Conservation (phyloP, 2,113 vertebrate genomes). For the Thomomys bottae region DNA sequence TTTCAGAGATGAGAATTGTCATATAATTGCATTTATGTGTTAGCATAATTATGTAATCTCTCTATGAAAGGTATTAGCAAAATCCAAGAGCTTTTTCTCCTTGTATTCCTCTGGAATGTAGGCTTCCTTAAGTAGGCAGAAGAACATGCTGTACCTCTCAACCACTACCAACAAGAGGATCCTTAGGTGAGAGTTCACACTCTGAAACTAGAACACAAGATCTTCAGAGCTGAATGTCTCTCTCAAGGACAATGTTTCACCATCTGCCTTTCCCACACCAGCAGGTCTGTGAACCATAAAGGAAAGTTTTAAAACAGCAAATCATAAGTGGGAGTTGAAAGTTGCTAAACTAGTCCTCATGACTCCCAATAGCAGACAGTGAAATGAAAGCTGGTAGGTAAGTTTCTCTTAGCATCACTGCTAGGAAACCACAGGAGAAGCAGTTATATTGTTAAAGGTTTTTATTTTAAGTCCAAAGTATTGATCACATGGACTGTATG, state of each 20-base stretch:
- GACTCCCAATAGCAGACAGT: not conserved
- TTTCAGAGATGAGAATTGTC: not conserved
- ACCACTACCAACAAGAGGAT: not conserved
- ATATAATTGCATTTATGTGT: not conserved
- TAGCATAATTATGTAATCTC: not conserved
- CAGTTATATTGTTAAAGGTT: conserved; percentile 9
- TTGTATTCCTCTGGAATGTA: not conserved
- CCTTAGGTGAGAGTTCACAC: not conserved
- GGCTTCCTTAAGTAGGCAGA: not conserved
- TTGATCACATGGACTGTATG: conserved; percentile 68
- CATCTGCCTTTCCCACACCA: not conserved
- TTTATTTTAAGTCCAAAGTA: conserved; percentile 71
- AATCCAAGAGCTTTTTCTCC: not conserved
- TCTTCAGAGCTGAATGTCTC: not conserved
- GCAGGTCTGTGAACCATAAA: not conserved
- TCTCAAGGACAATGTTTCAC: not conserved
- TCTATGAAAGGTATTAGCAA: not conserved
- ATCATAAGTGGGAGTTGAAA: not conserved
- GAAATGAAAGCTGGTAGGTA: not conserved
- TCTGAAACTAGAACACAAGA: not conserved
- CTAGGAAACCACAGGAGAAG: conserved; percentile 35
- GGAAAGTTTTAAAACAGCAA: not conserved
- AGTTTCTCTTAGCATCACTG: not conserved
- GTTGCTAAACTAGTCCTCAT: not conserved
- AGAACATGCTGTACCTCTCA: not conserved